These are phyloP conservation scores for Bombus sylvicola DNA, from an alignment of 1,140 invertebrate species.

Conservation along the genomic window DNA sequence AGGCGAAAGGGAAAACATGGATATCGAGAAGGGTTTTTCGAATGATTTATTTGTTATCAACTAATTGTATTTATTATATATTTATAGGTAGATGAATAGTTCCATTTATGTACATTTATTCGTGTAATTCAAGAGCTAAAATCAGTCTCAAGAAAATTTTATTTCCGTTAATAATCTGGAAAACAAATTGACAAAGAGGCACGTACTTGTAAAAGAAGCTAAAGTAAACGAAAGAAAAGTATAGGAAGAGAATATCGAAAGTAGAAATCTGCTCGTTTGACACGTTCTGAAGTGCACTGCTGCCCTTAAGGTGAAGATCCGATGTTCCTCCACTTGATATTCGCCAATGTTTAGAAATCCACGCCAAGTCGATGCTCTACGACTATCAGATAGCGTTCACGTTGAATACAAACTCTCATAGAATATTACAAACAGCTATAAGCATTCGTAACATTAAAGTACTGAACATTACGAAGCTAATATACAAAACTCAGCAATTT, in stretches of 20 bases:
- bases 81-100: background rate
- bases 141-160: background rate
- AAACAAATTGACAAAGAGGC: conserved; percentile 7
- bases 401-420: background rate
- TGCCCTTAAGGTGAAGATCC: background rate
- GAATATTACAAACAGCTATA: background rate
- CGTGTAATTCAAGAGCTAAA: background rate
- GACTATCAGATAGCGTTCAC: background rate
- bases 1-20: too few relatives aligned
- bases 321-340: background rate
- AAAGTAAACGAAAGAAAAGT: conserved; percentile 3
- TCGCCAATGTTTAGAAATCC: conserved; percentile 38
- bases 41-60: background rate
- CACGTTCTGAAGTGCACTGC: conserved; percentile 22
- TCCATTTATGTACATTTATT: background rate
- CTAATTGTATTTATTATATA: background rate
- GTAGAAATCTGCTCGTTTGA: conserved; percentile 38
- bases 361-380: background rate
- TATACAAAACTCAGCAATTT: background rate
- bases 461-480: background rate
- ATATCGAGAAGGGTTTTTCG: background rate
- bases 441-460: background rate
- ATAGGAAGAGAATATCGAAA: conserved; percentile 20
- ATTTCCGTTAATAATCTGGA: background rate
- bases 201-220: background rate